Conservation (phyloP, 2,113 vertebrate species). For the Lynx canadensis region DNA sequence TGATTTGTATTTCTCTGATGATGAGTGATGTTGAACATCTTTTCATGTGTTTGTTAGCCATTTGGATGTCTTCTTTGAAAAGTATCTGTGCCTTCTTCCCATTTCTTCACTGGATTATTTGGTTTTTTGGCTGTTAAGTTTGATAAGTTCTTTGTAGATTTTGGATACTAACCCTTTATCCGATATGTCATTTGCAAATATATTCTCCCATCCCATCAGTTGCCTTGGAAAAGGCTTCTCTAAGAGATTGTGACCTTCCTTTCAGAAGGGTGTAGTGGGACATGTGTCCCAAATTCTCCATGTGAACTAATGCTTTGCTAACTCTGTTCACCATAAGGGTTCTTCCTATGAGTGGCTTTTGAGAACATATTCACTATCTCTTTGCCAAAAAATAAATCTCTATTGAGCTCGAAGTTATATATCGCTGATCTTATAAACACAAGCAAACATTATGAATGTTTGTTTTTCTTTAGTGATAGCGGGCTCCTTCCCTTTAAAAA, state of each 20-base stretch:
- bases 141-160: too few species aligned
- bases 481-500: not conserved
- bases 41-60: too few species aligned
- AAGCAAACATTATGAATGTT: constrained; percentile 36
- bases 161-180: too few species aligned
- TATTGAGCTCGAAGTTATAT: not conserved
- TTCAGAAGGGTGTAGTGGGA: not conserved
- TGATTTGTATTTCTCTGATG: too few species aligned
- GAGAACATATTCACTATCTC: not conserved
- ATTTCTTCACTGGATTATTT: too few species aligned
- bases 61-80: too few species aligned
- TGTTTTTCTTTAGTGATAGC: constrained; percentile 53
- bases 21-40: too few species aligned
- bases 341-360: not conserved
- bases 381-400: constrained; percentile 4
- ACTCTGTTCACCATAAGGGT: not conserved
- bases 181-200: too few species aligned
- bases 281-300: not conserved
- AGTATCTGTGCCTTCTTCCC: too few species aligned
- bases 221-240: not conserved
- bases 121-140: too few species aligned
- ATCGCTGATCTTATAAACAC: constrained; percentile 1
- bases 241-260: not conserved
- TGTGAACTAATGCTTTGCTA: not conserved
- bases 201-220: too few species aligned